Conservation (phyloP, 2,113 vertebrate genomes). For the Tragelaphus scriptus region DNA sequence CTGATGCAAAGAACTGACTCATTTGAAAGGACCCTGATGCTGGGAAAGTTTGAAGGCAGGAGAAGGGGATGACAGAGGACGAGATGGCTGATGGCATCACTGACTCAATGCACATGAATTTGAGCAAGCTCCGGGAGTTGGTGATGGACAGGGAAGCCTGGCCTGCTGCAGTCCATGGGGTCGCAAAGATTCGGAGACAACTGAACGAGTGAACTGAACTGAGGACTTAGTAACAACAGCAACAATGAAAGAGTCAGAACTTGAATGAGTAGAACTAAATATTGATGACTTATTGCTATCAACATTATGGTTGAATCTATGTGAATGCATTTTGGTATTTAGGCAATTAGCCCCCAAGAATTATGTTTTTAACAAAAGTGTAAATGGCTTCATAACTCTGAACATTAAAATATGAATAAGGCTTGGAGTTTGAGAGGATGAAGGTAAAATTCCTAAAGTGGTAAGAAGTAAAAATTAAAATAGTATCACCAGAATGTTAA, state of each 20-base stretch:
- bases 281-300: neutral
- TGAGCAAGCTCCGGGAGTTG: neutral
- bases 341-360: neutral
- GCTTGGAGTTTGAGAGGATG: neutral
- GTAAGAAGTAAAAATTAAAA: slow-evolving; percentile 6
- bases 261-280: neutral
- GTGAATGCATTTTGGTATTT: neutral
- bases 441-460: neutral
- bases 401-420: neutral
- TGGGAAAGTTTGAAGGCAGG: neutral
- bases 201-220: neutral
- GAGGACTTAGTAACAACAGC: neutral
- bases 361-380: neutral
- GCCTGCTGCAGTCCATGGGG: neutral
- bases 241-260: neutral
- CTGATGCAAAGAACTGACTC: neutral
- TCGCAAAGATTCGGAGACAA: neutral
- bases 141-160: neutral
- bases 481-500: neutral
- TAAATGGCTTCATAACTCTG: slow-evolving; percentile 13
- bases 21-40: neutral
- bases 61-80: neutral
- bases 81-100: neutral
- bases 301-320: neutral
- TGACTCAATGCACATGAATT: neutral